Conservation (phyloP, 2,113 vertebrate species). For the Rhineura floridana region DNA sequence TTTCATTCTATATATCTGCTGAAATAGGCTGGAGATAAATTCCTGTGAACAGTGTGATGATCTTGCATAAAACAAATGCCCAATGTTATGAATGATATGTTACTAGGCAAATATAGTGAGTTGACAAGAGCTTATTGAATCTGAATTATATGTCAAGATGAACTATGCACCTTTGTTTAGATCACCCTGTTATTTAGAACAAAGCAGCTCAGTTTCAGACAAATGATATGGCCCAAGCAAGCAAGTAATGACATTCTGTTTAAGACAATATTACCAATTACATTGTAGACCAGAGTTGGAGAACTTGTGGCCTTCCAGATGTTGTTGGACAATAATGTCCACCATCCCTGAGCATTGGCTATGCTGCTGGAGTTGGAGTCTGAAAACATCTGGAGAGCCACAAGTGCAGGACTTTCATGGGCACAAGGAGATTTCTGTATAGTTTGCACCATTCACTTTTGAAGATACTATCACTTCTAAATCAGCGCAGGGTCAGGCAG, state of each 20-base stretch:
- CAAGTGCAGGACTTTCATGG: background rate
- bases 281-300: background rate
- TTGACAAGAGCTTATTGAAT: conserved; percentile 40
- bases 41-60: background rate
- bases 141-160: conserved; percentile 45
- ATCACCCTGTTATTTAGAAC: conserved; percentile 13
- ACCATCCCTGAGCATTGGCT: background rate
- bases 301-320: too few species aligned
- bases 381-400: background rate
- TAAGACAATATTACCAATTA: background rate
- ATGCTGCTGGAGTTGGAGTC: background rate
- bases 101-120: conserved; percentile 40
- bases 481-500: background rate
- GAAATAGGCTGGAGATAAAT: conserved; percentile 44
- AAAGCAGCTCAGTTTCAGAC: conserved; percentile 4
- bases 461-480: background rate
- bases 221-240: background rate
- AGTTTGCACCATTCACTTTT: background rate
- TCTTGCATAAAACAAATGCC: conserved; percentile 54
- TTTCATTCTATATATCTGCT: conserved; percentile 31
- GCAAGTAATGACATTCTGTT: background rate
- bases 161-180: conserved; percentile 40
- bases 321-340: background rate
- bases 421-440: background rate
- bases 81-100: conserved; percentile 45